Evolutionary conservation across 2,888 invertebrate genomes (phyloP).

Genomic region (Drosophila subsilvestris): DNA sequence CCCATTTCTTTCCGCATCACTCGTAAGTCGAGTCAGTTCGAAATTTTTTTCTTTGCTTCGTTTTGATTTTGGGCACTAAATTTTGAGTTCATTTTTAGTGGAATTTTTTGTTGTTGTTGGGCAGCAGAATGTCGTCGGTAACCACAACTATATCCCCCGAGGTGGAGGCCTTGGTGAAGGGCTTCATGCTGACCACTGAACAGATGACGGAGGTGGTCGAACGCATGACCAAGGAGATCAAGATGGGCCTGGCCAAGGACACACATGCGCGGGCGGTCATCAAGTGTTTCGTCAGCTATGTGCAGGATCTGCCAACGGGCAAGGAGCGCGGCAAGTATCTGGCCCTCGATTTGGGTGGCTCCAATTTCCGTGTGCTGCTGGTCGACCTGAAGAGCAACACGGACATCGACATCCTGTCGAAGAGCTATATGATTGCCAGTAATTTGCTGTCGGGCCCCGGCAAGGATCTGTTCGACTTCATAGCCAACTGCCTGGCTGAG

Average conservation of each 20-base stretch:
- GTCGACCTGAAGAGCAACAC: slow-evolving; percentile 90
- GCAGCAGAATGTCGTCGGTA: background rate
- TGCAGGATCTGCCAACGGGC: slow-evolving; percentile 96
- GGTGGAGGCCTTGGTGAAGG: slow-evolving; percentile 23
- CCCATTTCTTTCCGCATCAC: background rate
- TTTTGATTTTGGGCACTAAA: background rate
- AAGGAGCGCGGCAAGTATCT: slow-evolving; percentile 96
- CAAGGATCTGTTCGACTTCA: slow-evolving; percentile 93
- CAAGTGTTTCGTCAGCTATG: slow-evolving; percentile 97
- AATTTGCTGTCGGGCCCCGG: slow-evolving; percentile 96
- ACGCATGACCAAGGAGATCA: slow-evolving; percentile 89
- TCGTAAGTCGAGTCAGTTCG: background rate
- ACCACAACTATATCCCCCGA: background rate
- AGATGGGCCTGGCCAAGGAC: slow-evolving; percentile 90
- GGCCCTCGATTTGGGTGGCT: slow-evolving; percentile 98
- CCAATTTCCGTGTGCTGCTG: slow-evolving; percentile 96
- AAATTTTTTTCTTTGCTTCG: background rate
- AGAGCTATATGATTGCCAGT: slow-evolving; percentile 96
- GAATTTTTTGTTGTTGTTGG: background rate
- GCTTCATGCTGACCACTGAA: slow-evolving; percentile 90
- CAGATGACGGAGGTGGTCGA: slow-evolving; percentile 90
- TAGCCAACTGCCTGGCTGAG: slow-evolving; percentile 93
- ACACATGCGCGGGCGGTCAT: slow-evolving; percentile 91
- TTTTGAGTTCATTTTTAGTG: background rate
- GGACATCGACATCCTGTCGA: slow-evolving; percentile 94